phyloP scores from a whole-genome alignment of 2,888 invertebrate species.

The Mimachlamys varia region DNA sequence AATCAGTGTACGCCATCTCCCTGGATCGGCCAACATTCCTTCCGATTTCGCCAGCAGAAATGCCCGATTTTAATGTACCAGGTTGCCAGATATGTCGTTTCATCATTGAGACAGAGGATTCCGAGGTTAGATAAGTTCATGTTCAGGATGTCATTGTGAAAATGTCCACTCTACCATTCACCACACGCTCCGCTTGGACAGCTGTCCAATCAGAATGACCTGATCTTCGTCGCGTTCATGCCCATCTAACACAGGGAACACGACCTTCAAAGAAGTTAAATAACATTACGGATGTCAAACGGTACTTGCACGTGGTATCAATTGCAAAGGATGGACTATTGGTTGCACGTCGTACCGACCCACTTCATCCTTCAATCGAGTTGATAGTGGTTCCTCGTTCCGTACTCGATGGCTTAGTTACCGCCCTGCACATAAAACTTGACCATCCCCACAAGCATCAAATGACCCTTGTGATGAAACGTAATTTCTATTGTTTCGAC shows the following conservation, averaged over 20 bases:
- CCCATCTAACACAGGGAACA: conserved; percentile 62
- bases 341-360: conserved; percentile 48
- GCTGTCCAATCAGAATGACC: conserved; percentile 58
- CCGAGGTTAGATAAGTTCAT: conserved; percentile 43
- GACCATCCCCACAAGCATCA: conserved; percentile 62
- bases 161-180: conserved; percentile 51
- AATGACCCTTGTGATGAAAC: conserved; percentile 54
- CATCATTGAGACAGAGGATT: conserved; percentile 53
- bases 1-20: conserved; percentile 49
- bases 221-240: conserved; percentile 59
- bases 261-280: conserved; percentile 63
- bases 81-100: conserved; percentile 58
- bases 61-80: conserved; percentile 51
- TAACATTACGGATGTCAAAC: conserved; percentile 59
- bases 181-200: conserved; percentile 56
- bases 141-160: conserved; percentile 25
- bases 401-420: conserved; percentile 58
- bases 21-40: conserved; percentile 53
- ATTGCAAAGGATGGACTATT: conserved; percentile 61
- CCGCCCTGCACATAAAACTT: conserved; percentile 59
- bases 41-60: conserved; percentile 59
- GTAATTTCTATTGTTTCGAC: conserved; percentile 59
- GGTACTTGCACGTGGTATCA: conserved; percentile 55
- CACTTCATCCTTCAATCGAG: conserved; percentile 45
- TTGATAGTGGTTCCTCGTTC: conserved; percentile 58